Evolutionary conservation across 2,888 invertebrate species (phyloP), one percentile per base, ranked within the genome.

Genomic region (Parnassius apollo): DNA sequence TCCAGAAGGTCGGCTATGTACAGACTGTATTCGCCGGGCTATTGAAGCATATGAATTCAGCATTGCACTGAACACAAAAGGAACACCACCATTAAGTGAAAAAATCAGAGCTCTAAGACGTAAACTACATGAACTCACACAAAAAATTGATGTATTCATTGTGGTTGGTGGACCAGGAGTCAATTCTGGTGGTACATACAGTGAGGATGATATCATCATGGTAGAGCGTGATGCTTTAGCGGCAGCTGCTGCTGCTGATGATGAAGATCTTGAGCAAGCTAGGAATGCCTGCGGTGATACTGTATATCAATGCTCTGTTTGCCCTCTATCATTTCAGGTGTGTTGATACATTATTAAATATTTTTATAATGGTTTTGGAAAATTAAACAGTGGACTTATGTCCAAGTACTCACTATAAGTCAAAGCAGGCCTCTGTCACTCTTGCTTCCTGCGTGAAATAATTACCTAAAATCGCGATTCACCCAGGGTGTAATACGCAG

Each of bases 141-240:
- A 90, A 73, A 89, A 89, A 72, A 88, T 91, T 25, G 90, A 91
- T 61, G 91, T 91, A 22, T 91, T 89, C 70, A 90, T 91, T 46
- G 91, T 91, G 42, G 90, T 91, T 50, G 90, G 89, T 0, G 85
- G 84, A 0, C 83, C 80, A 0, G 85, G 81, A 0, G 72, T 71
- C 4, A 75, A 74, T 1, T 76, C 77, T 1, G 80, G 77, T 0
- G 85, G 85, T 2, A 74, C 83, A 0, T 91, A 91, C 68, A 85
- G 78, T 58, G 90, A 89, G 66, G 87, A 89, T 64, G 91, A 91
- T 65, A 87, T 91, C 56, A 89, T 91, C 54, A 88, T 88, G 86
- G 91, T 91, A 68, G 88, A 90, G 65, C 78, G 82, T 4, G 84
- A 81, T 2, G 86, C 87, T 0, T 69, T 89, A 58, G 85, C 85